Base-by-base conservation (phyloP, 2,888 invertebrate genomes). In the Mythimna ferrago region DNA sequence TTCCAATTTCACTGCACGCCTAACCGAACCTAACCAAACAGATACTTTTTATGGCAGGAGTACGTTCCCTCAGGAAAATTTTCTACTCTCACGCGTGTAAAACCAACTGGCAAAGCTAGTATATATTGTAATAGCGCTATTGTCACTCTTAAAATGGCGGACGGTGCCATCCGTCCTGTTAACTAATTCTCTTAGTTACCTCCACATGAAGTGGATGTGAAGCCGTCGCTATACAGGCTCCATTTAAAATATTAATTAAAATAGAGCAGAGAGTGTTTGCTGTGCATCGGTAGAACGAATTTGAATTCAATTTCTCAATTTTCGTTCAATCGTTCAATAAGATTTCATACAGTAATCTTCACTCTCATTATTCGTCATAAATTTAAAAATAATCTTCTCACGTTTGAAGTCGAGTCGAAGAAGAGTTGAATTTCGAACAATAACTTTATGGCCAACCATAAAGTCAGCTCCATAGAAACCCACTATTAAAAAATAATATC, bases 401-500 rank as follows among this genome's bases (percentile, higher is more conserved):
- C 48, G 21, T 63, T 54, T 58, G 7, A 66, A 41, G 26, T 16
- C 16, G 14, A 41, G n/a, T 32, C 19, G 51, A 53, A 53, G n/a
- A 62, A 35, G 26, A 67, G 53, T 63, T 16, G 11, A 64, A 69
- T 81, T 61, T 32, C 21, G 41, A 80, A 78, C 78, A 81, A 77
- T 71, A 67, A 54, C 32, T 77, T 81, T 71, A 71, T 81, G 19
- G 38, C 35, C 14, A 16, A 61, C 41, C 51, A 56, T 80, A 77
- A 79, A 81, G 35, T 6, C 2, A 14, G 67, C 53, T 65, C 26
- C 32, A 21, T 21, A 56, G 66, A 11, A 81, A 65, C 53, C 35
- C 35, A 71, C 65, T 32, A 76, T 76, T 54, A 79, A 79, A 81
- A 81, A 53, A 54, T 58, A 69, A 74, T 74, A 65, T 69, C 65